Evolutionary conservation across 2,888 invertebrate species (phyloP).

Genomic region (Hermodice carunculata): DNA sequence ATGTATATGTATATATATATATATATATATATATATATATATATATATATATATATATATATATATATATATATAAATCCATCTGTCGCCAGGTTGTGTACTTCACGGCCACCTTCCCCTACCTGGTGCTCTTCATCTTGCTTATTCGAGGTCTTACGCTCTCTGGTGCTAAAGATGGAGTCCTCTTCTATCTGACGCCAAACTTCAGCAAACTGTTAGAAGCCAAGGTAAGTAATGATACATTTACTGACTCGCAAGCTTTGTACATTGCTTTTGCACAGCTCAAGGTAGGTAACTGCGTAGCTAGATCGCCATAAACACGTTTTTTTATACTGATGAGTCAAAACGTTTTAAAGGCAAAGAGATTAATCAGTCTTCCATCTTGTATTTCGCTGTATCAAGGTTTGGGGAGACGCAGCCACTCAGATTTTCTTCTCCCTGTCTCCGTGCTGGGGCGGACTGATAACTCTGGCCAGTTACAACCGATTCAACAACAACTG

Average conservation of each 20-base stretch:
- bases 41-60: background rate
- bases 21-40: constrained; percentile 6
- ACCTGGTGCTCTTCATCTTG: constrained; percentile 56
- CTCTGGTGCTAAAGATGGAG: constrained; percentile 56
- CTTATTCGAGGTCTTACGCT: constrained; percentile 59
- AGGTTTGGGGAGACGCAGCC: constrained; percentile 16
- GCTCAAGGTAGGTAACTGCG: too few species aligned
- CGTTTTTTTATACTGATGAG: too few species aligned
- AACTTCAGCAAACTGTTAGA: constrained; percentile 53
- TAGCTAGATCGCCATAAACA: too few species aligned
- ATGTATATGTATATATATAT: background rate
- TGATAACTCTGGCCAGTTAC: constrained; percentile 18
- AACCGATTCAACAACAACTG: constrained; percentile 16
- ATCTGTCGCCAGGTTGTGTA: constrained; percentile 68
- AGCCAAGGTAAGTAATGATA: constrained; percentile 58
- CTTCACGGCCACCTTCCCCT: constrained; percentile 66
- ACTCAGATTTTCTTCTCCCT: constrained; percentile 23
- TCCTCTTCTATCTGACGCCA: constrained; percentile 60
- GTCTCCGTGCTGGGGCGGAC: constrained; percentile 12
- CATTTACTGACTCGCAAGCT: too few species aligned
- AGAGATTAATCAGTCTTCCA: too few species aligned
- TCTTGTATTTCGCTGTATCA: too few species aligned
- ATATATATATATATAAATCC: background rate
- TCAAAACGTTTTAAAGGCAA: too few species aligned
- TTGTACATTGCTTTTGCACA: too few species aligned